phyloP scores from a whole-genome alignment of 2,888 invertebrate species.

The Gonocerus acuteangulatus region DNA sequence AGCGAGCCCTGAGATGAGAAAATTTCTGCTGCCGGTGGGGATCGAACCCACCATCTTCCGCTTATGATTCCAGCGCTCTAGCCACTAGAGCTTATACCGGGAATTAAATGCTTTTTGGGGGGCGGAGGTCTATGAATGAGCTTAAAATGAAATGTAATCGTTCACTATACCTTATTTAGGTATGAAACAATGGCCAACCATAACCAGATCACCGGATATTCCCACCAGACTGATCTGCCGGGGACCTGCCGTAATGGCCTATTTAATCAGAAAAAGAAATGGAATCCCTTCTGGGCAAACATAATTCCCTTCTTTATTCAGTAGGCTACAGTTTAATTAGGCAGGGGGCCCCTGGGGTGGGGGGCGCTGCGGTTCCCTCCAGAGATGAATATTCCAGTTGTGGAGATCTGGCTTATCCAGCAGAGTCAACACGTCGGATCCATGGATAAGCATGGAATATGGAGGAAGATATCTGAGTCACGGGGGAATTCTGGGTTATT shows the following conservation, averaged over 20 bases:
- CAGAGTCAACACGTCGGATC: conserved; percentile 8
- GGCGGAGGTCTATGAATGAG: no score
- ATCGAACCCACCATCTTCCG: no score
- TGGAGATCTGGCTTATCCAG: neutral
- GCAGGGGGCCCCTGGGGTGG: neutral
- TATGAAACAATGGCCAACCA: no score
- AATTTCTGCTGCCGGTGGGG: no score
- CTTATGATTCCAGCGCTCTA: no score
- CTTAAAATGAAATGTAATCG: no score
- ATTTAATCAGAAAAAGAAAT: conserved; percentile 7
- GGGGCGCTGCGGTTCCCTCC: neutral
- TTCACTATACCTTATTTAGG: no score
- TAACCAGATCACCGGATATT: neutral
- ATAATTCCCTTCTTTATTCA: conserved; percentile 16
- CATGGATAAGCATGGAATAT: conserved; percentile 11
- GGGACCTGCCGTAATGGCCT: conserved; percentile 1
- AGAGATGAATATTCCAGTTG: conserved; percentile 3
- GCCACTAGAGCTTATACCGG: no score
- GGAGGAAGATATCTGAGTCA: neutral
- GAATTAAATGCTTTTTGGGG: no score
- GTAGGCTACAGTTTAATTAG: conserved; percentile 15
- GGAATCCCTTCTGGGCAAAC: conserved; percentile 9
- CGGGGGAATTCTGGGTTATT: no score
- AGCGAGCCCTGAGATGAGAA: no score
- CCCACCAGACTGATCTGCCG: no score